Evolutionary conservation across 2,797 vertebrate genomes (phyloP).

Genomic region (Gallirallus australis): DNA sequence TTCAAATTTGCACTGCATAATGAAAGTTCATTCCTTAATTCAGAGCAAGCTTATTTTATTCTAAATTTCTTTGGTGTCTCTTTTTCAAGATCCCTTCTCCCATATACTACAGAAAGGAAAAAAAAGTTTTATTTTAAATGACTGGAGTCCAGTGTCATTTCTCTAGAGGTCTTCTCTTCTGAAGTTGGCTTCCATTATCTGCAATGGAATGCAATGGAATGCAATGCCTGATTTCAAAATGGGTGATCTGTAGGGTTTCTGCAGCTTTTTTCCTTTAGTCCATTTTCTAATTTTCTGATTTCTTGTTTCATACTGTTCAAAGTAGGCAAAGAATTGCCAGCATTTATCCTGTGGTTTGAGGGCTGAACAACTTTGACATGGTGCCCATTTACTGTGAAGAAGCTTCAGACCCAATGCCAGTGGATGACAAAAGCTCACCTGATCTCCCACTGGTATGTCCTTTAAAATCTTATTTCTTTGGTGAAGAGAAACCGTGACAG

Average conservation of each 20-base stretch:
- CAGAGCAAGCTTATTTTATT: not conserved
- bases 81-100: not conserved
- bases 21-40: not conserved
- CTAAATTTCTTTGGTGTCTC: not conserved
- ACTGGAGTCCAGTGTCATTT: not conserved
- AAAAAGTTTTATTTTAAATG: not conserved
- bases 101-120: not conserved
- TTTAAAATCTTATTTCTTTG: not conserved
- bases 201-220: not conserved
- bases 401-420: not conserved
- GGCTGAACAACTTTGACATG: not conserved
- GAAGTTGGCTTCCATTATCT: not conserved
- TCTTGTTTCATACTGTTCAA: not conserved
- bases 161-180: not conserved
- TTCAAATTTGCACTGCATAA: slow-evolving; percentile 11
- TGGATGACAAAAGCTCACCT: not conserved
- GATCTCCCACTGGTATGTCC: not conserved
- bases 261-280: not conserved
- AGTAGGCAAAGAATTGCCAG: not conserved
- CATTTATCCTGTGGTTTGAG: not conserved
- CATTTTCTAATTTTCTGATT: not conserved
- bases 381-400: not conserved
- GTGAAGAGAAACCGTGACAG: not conserved
- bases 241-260: not conserved
- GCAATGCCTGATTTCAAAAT: not conserved